Base-by-base conservation (phyloP, 1,140 invertebrate genomes). In the Philaenus spumarius region DNA sequence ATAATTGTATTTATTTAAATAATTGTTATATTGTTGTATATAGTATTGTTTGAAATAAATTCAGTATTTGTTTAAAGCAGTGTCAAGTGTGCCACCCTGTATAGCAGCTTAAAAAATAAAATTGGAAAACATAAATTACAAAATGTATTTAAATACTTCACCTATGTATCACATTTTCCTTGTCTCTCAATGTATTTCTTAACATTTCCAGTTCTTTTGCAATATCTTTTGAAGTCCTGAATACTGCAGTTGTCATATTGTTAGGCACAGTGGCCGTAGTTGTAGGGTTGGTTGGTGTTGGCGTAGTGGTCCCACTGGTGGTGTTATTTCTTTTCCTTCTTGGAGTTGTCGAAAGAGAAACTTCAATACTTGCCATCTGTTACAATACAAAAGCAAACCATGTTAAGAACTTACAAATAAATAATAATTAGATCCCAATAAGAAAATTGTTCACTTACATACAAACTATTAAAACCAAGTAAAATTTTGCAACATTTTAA, bases 301-400 rank as follows among this genome's bases (percentile, higher is more conserved):
- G 55, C 20, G 61, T 56, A 4, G 43, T 43, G 14, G 61, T 51
- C 12, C 56, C 46, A n/a, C 48, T 51, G 52, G 48, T 63, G n/a
- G 51, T 60, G 62, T 77, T 81, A 68, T 74, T 76, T 62, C 70
- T 72, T 71, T 68, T 78, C 70, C 47, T 45, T 6, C 80, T 77
- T 42, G 80, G 80, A 20, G 83, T 83, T 19, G 77, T 80, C 11
- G 81, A 86, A 57, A 91, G 72, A 0, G 88, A 91, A 43, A 90
- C 87, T 70, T 90, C 87, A 62, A 91, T 90, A 63, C 81, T 89
- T 26, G 88, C 87, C 88, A 91, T 91, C 88, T 90, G 68, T 22
- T 75, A 22, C 15, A 22, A 5, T n/a, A 55, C 14, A 22, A 4
- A 52, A 24, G 15, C 7, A 55, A 15, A 43, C 20, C 12, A 4